Conservation (phyloP, 64 coral and sea anemone species). For the Trachythela sp. region DNA sequence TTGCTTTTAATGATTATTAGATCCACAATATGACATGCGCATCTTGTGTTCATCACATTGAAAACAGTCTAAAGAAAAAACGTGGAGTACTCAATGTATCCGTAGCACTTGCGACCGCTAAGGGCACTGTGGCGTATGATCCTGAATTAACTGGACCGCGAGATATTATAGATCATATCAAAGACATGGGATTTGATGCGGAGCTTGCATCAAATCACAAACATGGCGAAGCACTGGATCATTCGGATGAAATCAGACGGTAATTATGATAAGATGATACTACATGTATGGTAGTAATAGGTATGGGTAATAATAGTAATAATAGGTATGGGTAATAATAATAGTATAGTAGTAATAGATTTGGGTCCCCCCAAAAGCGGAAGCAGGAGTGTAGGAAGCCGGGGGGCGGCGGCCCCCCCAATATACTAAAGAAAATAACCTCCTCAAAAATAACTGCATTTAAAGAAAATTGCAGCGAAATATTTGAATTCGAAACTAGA, state of each 20-base stretch:
- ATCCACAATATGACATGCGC: conserved; percentile 91
- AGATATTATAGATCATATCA: conserved; percentile 78
- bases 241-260: conserved; percentile 72
- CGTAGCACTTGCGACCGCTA: conserved; percentile 87
- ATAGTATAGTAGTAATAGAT: no score
- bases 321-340: no score
- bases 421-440: no score
- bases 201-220: conserved; percentile 50
- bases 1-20: conserved; percentile 27
- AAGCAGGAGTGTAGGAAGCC: no score
- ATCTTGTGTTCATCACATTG: conserved; percentile 92
- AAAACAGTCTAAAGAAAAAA: conserved; percentile 67
- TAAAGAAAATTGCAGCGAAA: no score
- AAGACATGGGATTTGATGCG: conserved; percentile 75
- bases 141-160: conserved; percentile 81
- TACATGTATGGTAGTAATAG: no score
- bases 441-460: no score
- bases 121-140: conserved; percentile 77
- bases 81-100: conserved; percentile 66
- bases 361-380: no score
- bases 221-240: conserved; percentile 77
- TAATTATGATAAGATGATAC: background rate
- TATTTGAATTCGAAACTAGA: no score
- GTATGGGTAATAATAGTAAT: no score
- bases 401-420: no score